Base-by-base conservation (phyloP, 2,113 vertebrate genomes). In the Orycteropus afer region DNA sequence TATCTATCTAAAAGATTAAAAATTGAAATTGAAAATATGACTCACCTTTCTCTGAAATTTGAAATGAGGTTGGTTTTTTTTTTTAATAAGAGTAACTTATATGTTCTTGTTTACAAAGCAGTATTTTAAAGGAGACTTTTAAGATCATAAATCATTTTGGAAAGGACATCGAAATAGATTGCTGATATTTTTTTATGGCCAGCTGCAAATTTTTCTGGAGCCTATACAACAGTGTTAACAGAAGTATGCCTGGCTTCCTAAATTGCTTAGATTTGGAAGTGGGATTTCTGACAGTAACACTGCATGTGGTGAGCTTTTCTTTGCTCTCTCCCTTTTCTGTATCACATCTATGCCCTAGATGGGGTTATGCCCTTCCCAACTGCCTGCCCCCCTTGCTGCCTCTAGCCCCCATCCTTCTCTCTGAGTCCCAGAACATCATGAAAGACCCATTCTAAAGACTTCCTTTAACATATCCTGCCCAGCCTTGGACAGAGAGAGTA, bases 401-500 rank as follows among this genome's bases (percentile, higher is more conserved):
- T 90, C 65, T 90, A 85, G 61, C 55, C 45, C 69, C 91, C 55
- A 0, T 4, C 84, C 96, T 90, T 94, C 94, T 86, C 94, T 97
- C 78, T 2, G 34, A 89, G 25, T 47, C 65, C 92, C 90, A 91
- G 78, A 93, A 87, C 51, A 22, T 76, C 91, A 86, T 94, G 90
- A 95, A 96, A 95, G 32, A 40, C 93, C 51, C 65, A n/a, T 95
- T 95, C 95, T 96, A 67, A 90, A 96, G 86, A 93, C 95, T 82
- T 92, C 0, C 90, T 94, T 73, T 3, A 90, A 20, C 63, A 4
- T 0, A 10, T 73, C 69, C 53, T 55, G 81, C 51, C 32, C 47
- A 7, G 8, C 69, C 67, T 76, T 83, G 79, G 57, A 96, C 93
- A 83, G 74, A 97, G 85, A 22, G 92, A 95, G 95, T 17, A 40